These are phyloP conservation scores for Tiliqua scincoides DNA, from an alignment of 2,113 vertebrate genomes.

Conservation along the genomic window DNA sequence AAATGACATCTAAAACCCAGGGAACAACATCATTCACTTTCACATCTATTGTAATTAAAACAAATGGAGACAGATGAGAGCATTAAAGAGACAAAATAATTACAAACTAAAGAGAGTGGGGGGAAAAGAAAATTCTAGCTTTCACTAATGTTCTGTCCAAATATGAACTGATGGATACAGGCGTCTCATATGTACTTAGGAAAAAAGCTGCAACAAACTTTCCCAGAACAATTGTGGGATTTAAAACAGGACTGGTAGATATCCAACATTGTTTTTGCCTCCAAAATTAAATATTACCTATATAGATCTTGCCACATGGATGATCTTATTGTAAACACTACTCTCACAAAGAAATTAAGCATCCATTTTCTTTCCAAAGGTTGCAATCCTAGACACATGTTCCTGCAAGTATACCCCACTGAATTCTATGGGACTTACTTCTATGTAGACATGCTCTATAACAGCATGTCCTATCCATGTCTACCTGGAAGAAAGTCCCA, in stretches of 20 bases:
- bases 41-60: conserved; percentile 74
- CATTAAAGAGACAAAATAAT: neutral
- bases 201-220: conserved; percentile 2
- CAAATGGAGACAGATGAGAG: neutral
- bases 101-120: neutral
- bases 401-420: too few species aligned
- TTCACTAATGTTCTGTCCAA: neutral
- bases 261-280: too few species aligned
- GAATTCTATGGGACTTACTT: too few species aligned
- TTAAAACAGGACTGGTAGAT: neutral
- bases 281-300: neutral
- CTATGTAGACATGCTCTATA: too few species aligned
- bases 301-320: neutral
- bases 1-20: conserved; percentile 90
- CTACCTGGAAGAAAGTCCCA: too few species aligned
- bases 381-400: too few species aligned
- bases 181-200: neutral
- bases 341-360: neutral
- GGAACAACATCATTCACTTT: conserved; percentile 91
- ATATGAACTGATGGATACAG: neutral
- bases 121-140: neutral
- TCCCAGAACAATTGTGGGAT: neutral
- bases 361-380: neutral
- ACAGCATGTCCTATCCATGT: too few species aligned
- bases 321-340: too few species aligned